phyloP scores from a whole-genome alignment of 35 echinoderm and acorn worm genomes.

The Ophiothrix spiculata region DNA sequence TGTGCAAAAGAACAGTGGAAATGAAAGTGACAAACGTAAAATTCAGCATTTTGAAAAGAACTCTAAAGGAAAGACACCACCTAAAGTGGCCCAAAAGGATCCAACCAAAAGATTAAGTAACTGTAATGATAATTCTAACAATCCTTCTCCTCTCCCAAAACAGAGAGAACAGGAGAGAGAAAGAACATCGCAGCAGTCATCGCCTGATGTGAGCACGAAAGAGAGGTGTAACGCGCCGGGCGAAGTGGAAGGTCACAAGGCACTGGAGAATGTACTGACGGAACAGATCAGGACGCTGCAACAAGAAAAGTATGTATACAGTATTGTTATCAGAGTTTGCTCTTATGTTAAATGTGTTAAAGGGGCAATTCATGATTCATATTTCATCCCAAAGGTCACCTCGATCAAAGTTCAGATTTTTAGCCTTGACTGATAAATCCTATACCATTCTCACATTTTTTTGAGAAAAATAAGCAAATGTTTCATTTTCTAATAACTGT shows the following conservation, averaged over 20 bases:
- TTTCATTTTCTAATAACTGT: no score
- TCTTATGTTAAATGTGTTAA: background rate
- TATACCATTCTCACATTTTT: background rate
- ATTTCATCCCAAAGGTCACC: no score
- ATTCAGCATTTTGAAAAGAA: background rate
- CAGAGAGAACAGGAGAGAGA: constrained; percentile 28
- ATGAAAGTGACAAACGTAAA: background rate
- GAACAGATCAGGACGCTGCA: constrained; percentile 77
- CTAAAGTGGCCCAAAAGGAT: background rate
- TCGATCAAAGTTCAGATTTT: no score
- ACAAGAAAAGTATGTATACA: constrained; percentile 81
- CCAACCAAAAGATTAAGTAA: background rate
- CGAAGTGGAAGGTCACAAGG: constrained; percentile 32
- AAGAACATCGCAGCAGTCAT: background rate
- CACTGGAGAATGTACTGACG: constrained; percentile 54
- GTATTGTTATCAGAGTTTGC: background rate
- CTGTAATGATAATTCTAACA: background rate
- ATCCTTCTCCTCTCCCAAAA: background rate
- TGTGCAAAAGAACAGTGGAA: background rate
- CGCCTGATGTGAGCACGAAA: background rate
- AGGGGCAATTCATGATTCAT: no score
- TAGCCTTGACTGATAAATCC: background rate
- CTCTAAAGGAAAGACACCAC: background rate
- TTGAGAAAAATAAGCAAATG: no score
- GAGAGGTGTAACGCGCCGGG: background rate